Evolutionary conservation across 2,888 invertebrate genomes (phyloP).

Genomic region (Habrosyne pyritoides): DNA sequence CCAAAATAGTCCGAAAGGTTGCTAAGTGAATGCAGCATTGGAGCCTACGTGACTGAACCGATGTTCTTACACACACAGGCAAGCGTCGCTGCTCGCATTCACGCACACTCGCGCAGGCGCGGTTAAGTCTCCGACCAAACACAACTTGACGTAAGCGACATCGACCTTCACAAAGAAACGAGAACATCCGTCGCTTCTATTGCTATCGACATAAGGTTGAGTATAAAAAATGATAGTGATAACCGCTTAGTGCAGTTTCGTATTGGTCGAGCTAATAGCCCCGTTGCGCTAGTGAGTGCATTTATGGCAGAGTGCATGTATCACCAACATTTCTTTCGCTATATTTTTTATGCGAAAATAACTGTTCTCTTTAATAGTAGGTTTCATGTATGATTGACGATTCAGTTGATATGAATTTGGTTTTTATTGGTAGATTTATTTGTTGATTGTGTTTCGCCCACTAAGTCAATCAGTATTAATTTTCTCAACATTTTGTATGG

Average conservation of each 20-base stretch:
- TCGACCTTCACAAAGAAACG: slow-evolving; percentile 80
- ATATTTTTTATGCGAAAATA: slow-evolving; percentile 61
- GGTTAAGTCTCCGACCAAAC: slow-evolving; percentile 55
- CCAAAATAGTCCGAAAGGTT: slow-evolving; percentile 58
- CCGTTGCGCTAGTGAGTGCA: slow-evolving; percentile 81
- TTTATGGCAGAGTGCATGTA: slow-evolving; percentile 73
- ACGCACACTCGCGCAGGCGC: slow-evolving; percentile 56
- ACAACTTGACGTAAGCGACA: slow-evolving; percentile 52
- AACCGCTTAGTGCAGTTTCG: slow-evolving; percentile 38
- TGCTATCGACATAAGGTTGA: slow-evolving; percentile 23
- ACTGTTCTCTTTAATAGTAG: slow-evolving; percentile 43
- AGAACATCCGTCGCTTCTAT: slow-evolving; percentile 62
- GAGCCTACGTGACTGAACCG: slow-evolving; percentile 80
- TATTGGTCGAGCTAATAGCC: slow-evolving; percentile 54
- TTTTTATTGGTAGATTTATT: slow-evolving; percentile 10
- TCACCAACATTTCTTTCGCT: slow-evolving; percentile 74
- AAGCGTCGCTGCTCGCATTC: slow-evolving; percentile 41
- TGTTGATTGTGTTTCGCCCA: not conserved
- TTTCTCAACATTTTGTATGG: no score
- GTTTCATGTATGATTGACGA: slow-evolving; percentile 23
- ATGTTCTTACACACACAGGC: slow-evolving; percentile 66
- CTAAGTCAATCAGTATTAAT: no score
- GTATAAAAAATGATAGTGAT: slow-evolving; percentile 33
- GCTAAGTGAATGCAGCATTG: slow-evolving; percentile 36
- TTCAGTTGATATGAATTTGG: not conserved